Base-by-base conservation (phyloP, 2,888 invertebrate genomes). In the Chaetogeoica ovagalla region DNA sequence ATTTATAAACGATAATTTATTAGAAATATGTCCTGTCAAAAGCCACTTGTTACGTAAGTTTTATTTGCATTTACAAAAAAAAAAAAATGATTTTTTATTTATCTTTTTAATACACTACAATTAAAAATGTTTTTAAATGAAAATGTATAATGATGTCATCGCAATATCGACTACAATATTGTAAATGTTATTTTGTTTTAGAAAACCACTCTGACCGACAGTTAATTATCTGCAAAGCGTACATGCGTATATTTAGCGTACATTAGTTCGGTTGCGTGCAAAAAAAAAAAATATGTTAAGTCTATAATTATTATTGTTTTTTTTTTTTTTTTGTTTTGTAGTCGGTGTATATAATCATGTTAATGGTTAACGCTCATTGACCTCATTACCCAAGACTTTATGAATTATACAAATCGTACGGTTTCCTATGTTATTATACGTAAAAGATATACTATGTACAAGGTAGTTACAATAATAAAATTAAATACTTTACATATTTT, bases 291-390 rank as follows among this genome's bases (percentile, higher is more conserved):
- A 55, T 39, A 74, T 39, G 52, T 62, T 70, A 30, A 70, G 70
- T 37, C 77, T 68, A 77, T 77, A 70, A 77, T 77, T 77, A 77
- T 74, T 65, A 74, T 77, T 55, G 62, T 39, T 77, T 62, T n/a
- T n/a, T n/a, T n/a, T n/a, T n/a, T n/a, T n/a, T n/a, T n/a, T n/a
- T n/a, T n/a, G n/a, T n/a, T n/a, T 69, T 62, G 70, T 63, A 13
- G 77, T 63, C 52, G 60, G 77, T 77, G 69, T 77, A 13, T 77
- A 13, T 48, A 77, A 77, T 77, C 70, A 70, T 69, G 70, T 77
- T 77, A 77, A 70, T 77, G 77, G 77, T 70, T 62, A 70, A 52
- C 70, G 37, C 70, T 77, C 77, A 77, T 70, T 77, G 69, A 77
- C 77, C 77, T 77, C 60, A 17, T 76, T 60, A 65, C 4, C 23